Evolutionary conservation across 2,888 invertebrate genomes (phyloP).

Genomic region (Rambutsinella grinnellia): DNA sequence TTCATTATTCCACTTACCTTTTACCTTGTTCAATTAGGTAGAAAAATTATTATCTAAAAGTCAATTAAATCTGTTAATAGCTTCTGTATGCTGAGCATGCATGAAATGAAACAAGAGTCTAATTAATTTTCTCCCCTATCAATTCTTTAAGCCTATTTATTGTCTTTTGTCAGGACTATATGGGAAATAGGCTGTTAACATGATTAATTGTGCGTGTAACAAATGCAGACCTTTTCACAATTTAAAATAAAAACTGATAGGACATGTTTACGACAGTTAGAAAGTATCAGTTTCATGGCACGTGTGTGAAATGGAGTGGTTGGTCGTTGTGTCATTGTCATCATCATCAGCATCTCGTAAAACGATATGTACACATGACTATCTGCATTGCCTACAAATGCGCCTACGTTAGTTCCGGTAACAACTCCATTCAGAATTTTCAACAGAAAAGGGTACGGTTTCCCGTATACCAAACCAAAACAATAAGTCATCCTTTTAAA

Average conservation of each 20-base stretch:
- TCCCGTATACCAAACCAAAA: constrained; percentile 8
- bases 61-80: not conserved
- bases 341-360: not conserved
- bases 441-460: not conserved
- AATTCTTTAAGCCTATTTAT: too few species aligned
- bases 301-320: constrained; percentile 22
- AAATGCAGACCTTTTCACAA: constrained; percentile 5
- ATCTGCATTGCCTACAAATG: not conserved
- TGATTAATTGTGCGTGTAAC: constrained; percentile 50
- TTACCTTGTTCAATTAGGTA: not conserved
- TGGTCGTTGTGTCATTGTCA: constrained; percentile 32
- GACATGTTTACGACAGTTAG: too few species aligned
- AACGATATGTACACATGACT: not conserved
- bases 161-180: too few species aligned
- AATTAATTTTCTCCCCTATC: too few species aligned
- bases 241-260: not conserved
- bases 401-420: not conserved
- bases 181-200: constrained; percentile 36
- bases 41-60: not conserved
- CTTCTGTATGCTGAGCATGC: not conserved
- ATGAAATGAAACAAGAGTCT: too few species aligned
- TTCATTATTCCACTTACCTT: too few species aligned
- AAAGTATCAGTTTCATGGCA: constrained; percentile 11
- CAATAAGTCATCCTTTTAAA: constrained; percentile 45
- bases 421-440: constrained; percentile 9